Conservation (phyloP, 37 sponge, comb jelly and placozoan species). For the Geodia barretti region DNA sequence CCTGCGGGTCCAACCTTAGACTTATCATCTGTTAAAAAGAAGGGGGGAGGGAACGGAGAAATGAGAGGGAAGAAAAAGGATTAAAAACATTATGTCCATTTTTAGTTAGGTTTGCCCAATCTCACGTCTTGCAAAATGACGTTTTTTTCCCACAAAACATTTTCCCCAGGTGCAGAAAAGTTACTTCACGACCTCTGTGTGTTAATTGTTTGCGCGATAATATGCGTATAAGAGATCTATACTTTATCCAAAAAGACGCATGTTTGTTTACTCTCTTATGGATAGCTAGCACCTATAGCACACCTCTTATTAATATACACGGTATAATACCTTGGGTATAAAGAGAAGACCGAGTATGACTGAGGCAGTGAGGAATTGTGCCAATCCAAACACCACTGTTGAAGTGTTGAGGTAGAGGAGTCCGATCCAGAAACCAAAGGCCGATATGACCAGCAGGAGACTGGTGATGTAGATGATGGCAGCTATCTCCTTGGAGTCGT, state of each 20-base stretch:
- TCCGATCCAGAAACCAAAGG: background rate
- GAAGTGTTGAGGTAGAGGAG: background rate
- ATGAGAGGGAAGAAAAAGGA: background rate
- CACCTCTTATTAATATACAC: too few relatives aligned
- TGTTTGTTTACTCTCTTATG: too few relatives aligned
- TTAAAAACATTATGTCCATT: too few relatives aligned
- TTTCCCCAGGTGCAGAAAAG: too few relatives aligned
- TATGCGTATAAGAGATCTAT: too few relatives aligned
- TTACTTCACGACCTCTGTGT: too few relatives aligned
- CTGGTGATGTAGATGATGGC: conserved; percentile 29
- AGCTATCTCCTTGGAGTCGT: conserved; percentile 40
- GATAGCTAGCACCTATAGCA: too few relatives aligned
- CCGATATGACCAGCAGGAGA: background rate
- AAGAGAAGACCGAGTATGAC: conserved; percentile 17
- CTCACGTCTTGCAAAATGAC: too few relatives aligned
- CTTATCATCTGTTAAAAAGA: conserved; percentile 1
- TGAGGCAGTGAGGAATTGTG: background rate
- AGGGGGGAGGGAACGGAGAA: background rate
- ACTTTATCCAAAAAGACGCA: too few relatives aligned
- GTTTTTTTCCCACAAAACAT: too few relatives aligned
- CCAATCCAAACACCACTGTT: background rate
- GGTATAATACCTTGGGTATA: conserved; percentile 38
- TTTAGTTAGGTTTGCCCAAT: too few relatives aligned
- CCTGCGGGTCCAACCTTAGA: background rate
- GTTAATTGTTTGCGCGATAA: too few relatives aligned